Percentiles rank a stretch among this genome's conserved stretches.
phyloP scores from a whole-genome alignment of 2,888 invertebrate species.

The Odontocerum albicorne region DNA sequence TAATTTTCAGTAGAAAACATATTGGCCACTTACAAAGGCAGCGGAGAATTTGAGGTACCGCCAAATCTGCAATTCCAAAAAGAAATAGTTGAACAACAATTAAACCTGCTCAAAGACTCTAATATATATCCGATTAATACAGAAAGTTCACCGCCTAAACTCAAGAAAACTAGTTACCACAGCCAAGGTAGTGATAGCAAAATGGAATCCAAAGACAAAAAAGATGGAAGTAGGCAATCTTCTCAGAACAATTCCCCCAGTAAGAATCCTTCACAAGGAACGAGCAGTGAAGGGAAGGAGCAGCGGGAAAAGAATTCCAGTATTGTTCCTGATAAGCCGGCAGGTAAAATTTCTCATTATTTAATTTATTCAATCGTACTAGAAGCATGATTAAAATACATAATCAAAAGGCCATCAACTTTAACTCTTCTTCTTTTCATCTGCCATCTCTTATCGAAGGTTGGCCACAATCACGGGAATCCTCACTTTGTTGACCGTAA shows the following conservation, averaged over 20 bases:
- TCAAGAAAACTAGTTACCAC: not conserved
- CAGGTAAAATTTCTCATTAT: too few species aligned
- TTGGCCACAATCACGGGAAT: too few species aligned
- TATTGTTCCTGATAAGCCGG: not conserved
- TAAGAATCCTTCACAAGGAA: not conserved
- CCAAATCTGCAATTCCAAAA: slow-evolving; percentile 52
- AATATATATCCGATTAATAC: slow-evolving; percentile 42
- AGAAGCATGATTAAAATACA: too few species aligned
- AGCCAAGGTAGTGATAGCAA: not conserved
- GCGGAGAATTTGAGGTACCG: slow-evolving; percentile 59
- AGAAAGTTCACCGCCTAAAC: not conserved
- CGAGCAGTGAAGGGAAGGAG: not conserved
- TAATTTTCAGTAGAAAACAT: slow-evolving; percentile 70
- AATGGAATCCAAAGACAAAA: not conserved
- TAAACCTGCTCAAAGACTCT: slow-evolving; percentile 54
- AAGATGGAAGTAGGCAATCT: not conserved
- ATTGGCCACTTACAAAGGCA: slow-evolving; percentile 52
- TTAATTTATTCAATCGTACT: too few species aligned
- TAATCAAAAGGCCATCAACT: too few species aligned
- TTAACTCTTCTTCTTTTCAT: too few species aligned
- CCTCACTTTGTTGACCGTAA: too few species aligned
- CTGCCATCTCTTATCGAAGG: too few species aligned
- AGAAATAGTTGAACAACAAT: slow-evolving; percentile 62
- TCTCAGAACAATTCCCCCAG: not conserved
- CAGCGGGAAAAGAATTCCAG: not conserved